Base-by-base conservation (phyloP, 2,888 invertebrate species). In the Drosophila quinaria region DNA sequence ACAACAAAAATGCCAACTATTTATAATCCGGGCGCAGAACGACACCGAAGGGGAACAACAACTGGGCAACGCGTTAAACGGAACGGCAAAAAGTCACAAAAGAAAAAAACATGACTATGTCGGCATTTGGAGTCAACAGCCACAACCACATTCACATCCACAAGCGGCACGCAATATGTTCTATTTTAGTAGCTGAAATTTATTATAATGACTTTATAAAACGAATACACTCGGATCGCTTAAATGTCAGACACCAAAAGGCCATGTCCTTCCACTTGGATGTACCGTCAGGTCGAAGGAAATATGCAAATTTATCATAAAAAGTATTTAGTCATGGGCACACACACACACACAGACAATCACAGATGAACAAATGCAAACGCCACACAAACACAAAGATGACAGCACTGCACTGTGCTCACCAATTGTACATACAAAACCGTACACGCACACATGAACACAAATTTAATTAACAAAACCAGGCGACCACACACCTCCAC, bases 161-260 rank as follows among this genome's bases (percentile, higher is more conserved):
- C 62, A 62, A 78, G 60, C 78, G 75, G 75, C 84, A 88, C 84
- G 76, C 83, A 88, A 83, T 86, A 76, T 80, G 81, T 80, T 85
- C 84, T 85, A 85, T 85, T 85, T 85, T 85, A 70, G 81, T 83
- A 75, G 65, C 63, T 70, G 61, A 80, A 82, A 80, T 76, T 68
- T 76, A 80, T 72, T 75, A 75, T 74, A 73, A 73, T 80, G 75
- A 69, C 71, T 65, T 70, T 73, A 74, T 59, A 65, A 55, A 80
- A 63, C 62, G 61, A 49, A 69, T 68, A 65, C 56, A 65, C 35
- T 46, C 52, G 11, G 50, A 19, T 13, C 64, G 58, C 22, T 15
- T 22, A 46, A 66, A 39, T 50, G 58, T 15, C 49, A 64, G 65
- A 31, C 68, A 55, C 54, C 66, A 56, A 78, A 72, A 49, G 42